phyloP scores from a whole-genome alignment of 1,140 invertebrate species.

The Bicyclus anynana region DNA sequence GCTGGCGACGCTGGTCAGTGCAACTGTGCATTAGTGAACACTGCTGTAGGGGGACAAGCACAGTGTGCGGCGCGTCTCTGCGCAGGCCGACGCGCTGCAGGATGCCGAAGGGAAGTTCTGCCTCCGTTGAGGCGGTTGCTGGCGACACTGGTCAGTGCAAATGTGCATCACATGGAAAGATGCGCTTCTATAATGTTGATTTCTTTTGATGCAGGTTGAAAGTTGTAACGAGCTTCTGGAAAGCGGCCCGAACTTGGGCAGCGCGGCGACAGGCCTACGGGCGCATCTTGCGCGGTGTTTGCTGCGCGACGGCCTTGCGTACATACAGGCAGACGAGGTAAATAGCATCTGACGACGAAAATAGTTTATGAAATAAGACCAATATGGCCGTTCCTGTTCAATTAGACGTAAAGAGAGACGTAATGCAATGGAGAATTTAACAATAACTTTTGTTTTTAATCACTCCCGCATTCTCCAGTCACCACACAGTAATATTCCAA shows the following conservation, averaged over 20 bases:
- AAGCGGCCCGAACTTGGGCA: conserved; percentile 50
- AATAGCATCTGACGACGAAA: too few relatives aligned
- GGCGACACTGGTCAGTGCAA: conserved; percentile 75
- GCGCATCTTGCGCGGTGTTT: conserved; percentile 47
- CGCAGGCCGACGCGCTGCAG: conserved; percentile 85
- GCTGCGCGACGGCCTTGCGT: conserved; percentile 52
- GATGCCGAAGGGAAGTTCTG: conserved; percentile 89
- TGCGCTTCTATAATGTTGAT: too few relatives aligned
- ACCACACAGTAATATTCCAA: conserved; percentile 28
- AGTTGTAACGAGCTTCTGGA: conserved; percentile 85
- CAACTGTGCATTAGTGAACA: not conserved
- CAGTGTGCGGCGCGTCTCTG: conserved; percentile 83
- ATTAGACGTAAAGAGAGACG: too few relatives aligned
- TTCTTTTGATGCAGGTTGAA: conserved; percentile 57
- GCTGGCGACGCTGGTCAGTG: conserved; percentile 78
- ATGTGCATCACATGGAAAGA: too few relatives aligned
- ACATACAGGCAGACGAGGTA: conserved; percentile 62
- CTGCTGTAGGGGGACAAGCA: too few relatives aligned
- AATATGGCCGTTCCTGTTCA: too few relatives aligned
- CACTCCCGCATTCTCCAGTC: conserved; percentile 28
- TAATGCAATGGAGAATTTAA: not conserved
- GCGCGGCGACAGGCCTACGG: conserved; percentile 41
- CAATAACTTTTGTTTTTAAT: conserved; percentile 24
- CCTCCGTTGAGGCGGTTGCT: conserved; percentile 81
- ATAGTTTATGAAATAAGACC: too few relatives aligned